These are phyloP conservation scores for Pseudopleuronectes americanus DNA, from an alignment of 2,797 vertebrate genomes.

Conservation along the genomic window DNA sequence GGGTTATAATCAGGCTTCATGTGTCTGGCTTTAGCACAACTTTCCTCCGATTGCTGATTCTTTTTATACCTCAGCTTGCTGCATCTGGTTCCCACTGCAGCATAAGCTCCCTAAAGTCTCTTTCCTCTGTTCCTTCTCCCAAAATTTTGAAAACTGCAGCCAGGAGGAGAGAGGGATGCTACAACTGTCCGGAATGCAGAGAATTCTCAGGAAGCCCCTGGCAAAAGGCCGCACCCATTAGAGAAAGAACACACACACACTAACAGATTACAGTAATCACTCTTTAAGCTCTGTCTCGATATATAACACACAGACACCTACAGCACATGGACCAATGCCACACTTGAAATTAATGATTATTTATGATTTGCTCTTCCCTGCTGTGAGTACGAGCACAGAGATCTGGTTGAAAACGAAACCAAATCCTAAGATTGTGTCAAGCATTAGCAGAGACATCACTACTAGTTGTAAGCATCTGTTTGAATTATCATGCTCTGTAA, in stretches of 20 bases:
- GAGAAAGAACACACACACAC: constrained; percentile 15
- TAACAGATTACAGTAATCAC: constrained; percentile 38
- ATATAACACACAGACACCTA: constrained; percentile 8
- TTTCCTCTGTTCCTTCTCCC: constrained; percentile 14
- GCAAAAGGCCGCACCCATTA: constrained; percentile 58
- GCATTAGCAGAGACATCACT: background rate
- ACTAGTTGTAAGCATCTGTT: constrained; percentile 16
- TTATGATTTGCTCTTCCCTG: constrained; percentile 14
- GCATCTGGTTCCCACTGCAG: constrained; percentile 40
- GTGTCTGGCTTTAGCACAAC: background rate
- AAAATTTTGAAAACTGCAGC: constrained; percentile 53
- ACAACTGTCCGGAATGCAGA: constrained; percentile 66
- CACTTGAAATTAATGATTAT: constrained; percentile 16
- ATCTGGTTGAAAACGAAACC: background rate
- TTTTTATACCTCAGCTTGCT: constrained; percentile 21
- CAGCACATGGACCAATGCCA: background rate
- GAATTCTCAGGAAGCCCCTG: constrained; percentile 66
- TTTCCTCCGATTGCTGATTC: constrained; percentile 6
- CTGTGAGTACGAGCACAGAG: background rate
- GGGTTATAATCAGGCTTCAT: constrained; percentile 10
- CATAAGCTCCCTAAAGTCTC: constrained; percentile 7
- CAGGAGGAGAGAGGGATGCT: constrained; percentile 55
- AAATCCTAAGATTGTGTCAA: constrained; percentile 29
- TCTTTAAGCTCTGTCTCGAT: constrained; percentile 23
- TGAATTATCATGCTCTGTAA: constrained; percentile 31